phyloP scores from a whole-genome alignment of 1,140 invertebrate genomes.

The Thereuonema tuberculata region DNA sequence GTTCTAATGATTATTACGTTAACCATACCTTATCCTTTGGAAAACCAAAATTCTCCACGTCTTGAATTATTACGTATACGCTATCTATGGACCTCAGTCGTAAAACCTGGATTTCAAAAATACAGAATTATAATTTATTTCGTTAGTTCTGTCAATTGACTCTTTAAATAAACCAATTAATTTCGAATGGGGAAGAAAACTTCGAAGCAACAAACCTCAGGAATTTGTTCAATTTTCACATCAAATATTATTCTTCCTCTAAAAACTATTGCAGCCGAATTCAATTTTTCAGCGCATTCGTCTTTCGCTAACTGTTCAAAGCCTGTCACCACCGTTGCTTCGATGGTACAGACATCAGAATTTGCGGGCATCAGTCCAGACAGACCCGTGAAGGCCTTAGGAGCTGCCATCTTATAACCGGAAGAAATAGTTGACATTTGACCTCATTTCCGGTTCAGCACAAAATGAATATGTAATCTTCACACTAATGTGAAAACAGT shows the following conservation, averaged over 20 bases:
- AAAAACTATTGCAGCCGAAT: constrained; percentile 23
- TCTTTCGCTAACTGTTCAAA: constrained; percentile 40
- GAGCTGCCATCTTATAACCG: background rate
- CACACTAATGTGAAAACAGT: too few relatives aligned
- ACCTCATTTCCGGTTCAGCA: too few relatives aligned
- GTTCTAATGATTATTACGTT: too few relatives aligned
- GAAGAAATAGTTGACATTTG: too few relatives aligned
- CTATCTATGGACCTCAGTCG: constrained; percentile 39
- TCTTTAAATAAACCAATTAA: background rate
- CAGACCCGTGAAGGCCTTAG: background rate
- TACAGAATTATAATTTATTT: background rate
- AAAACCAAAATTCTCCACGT: constrained; percentile 28
- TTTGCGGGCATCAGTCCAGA: too few relatives aligned
- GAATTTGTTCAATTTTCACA: constrained; percentile 26
- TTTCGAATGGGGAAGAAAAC: background rate
- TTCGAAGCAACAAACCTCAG: constrained; percentile 23
- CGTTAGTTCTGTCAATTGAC: background rate
- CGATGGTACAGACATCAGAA: constrained; percentile 25
- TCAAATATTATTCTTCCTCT: constrained; percentile 40
- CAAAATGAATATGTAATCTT: too few relatives aligned
- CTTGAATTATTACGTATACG: constrained; percentile 28
- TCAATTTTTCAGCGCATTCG: constrained; percentile 39
- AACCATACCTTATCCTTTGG: constrained; percentile 24
- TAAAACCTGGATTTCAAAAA: constrained; percentile 28
- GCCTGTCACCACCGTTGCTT: constrained; percentile 38